phyloP scores from a whole-genome alignment of 1,140 invertebrate species.

The Leptinotarsa undecemlineata region DNA sequence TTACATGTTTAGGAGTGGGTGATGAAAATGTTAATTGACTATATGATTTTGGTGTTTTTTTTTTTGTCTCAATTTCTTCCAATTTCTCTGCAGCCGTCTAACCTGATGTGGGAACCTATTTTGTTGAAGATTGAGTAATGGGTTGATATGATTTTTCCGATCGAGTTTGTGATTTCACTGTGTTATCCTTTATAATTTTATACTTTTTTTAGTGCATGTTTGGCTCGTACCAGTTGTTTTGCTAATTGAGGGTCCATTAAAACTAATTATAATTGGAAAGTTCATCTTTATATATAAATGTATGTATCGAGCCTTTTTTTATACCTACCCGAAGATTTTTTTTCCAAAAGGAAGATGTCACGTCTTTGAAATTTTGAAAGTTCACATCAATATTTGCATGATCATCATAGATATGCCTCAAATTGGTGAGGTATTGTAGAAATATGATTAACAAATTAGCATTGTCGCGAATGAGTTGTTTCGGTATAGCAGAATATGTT shows the following conservation, averaged over 20 bases:
- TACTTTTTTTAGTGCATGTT: neutral
- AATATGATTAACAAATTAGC: too few species aligned
- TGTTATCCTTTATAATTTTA: neutral
- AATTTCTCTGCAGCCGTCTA: neutral
- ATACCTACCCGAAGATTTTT: slow-evolving; percentile 16
- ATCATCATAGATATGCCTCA: too few species aligned
- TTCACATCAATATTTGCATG: slow-evolving; percentile 14
- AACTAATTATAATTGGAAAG: neutral
- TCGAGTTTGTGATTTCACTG: neutral
- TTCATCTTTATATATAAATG: slow-evolving; percentile 5
- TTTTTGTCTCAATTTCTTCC: neutral
- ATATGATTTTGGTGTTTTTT: neutral
- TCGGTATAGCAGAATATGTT: too few species aligned
- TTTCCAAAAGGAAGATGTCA: slow-evolving; percentile 14
- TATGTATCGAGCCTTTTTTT: slow-evolving; percentile 15
- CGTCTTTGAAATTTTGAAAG: slow-evolving; percentile 12
- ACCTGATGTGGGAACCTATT: neutral
- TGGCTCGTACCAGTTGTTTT: neutral
- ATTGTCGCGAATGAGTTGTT: too few species aligned
- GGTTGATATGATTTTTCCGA: neutral
- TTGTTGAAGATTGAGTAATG: neutral
- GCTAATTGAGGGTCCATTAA: slow-evolving; percentile 7
- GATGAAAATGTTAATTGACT: too few species aligned
- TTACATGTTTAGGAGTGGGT: too few species aligned
- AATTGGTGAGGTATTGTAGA: too few species aligned